Base-by-base conservation (phyloP, 1,140 invertebrate species). In the Aphis gossypii region DNA sequence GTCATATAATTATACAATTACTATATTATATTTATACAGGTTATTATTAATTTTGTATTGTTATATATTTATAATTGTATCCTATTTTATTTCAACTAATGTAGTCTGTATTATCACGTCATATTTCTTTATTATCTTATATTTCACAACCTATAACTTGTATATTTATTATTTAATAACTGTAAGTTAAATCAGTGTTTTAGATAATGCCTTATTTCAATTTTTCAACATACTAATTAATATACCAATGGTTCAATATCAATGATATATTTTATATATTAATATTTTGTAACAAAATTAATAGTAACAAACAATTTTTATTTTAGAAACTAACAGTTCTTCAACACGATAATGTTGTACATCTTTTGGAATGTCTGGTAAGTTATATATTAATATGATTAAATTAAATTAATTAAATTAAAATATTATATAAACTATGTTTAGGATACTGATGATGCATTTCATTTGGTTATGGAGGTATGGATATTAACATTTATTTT, bases 321-420 rank as follows among this genome's bases (percentile, higher is more conserved):
- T 90, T 90, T 68, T 46, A 98, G 97, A 99, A 99, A 96, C 95
- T 99, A 94, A 99, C 98, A 56, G 97, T 98, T 95, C 96, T 99
- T 88, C 98, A 99, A 95, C 99, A 99, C 96, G 98, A 99, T 95
- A 99, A 99, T 97, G 98, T 99, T 94, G 99, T 99, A 56, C 98
- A 98, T 23, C 96, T 99, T 93, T 96, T 99, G 95, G 99, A 99
- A 96, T 99, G 99, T 83, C 46, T 94, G 20, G 90, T 94, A 88
- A 86, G 94, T 94, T 46, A 68, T 82, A 54, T 54, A 60, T 84
- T 93, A 48, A 90, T 41, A 21, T 7, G 35, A 44, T 54, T 90
- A 54, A 87, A 94, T 48, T 76, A 4, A 68, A 8, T 23, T 88
- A 2, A n/a, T 93, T n/a, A 44, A 87, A n/a, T 3, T 87, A 48